Evolutionary conservation across 2,113 vertebrate genomes (phyloP), one percentile per base, ranked within the genome.

Genomic region (Bothrops jararaca): DNA sequence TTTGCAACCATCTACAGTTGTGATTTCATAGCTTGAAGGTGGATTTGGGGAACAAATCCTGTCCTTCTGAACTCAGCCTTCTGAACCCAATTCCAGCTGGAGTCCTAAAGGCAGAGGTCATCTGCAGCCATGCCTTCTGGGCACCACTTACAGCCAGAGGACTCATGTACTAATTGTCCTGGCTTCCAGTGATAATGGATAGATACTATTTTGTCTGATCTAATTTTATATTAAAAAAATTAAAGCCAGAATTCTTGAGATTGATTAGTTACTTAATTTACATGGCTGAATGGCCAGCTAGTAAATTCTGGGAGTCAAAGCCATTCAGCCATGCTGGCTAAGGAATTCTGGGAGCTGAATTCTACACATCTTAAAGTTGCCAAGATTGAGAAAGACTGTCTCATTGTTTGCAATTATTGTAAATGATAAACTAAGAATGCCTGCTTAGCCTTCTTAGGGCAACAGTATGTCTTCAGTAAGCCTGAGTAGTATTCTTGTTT

Each of bases 1-100:
- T 88, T 4, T 22, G 29, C 13, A 86, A 10, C 85, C 42, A 74
- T 34, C 13, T 18, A 7, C 2, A 12, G 53, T 9, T 26, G 5
- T 85, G 87, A 34, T 29, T 34, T 34, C 64, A 58, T 13, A 2
- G 34, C 26, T 34, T 4, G 0, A 54, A 3, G 1, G 23, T 58
- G 45, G 50, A 20, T n/a, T 8, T 58, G 0, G 60, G 0, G 0
- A 48, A 87, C 29, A 4, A 50, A 80, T 85, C 89, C 56, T 50
- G 0, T 2, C 23, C 89, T 45, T 45, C 89, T 91, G 80, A 88
- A 86, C 89, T 92, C 29, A 50, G 89, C 50, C 92, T 56, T 74
- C 29, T 90, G 58, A 88, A 94, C 23, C 88, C 23, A 88, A 48
- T 34, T 26, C 13, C 74, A 42, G 69, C 69, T 39, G 69, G 69